These are phyloP conservation scores for Pterostichus madidus DNA, from an alignment of 2,888 invertebrate genomes.

Conservation along the genomic window DNA sequence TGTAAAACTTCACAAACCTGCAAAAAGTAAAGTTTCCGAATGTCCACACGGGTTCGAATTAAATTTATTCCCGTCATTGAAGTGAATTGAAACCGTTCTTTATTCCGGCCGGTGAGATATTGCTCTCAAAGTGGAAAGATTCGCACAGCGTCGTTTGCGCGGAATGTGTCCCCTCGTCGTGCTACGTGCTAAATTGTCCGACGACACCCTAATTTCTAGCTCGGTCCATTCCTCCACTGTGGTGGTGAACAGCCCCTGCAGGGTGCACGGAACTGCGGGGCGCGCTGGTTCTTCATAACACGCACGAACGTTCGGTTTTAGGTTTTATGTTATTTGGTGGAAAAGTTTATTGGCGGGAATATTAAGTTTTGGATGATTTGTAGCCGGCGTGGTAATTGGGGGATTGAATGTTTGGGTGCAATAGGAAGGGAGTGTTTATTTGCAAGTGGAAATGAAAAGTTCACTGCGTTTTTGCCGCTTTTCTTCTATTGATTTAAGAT, in stretches of 20 bases:
- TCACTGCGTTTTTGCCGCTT: background rate
- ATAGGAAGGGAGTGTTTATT: slow-evolving; percentile 22
- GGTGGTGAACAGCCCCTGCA: background rate
- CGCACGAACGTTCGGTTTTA: slow-evolving; percentile 14
- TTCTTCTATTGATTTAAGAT: background rate
- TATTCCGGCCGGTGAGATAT: slow-evolving; percentile 54
- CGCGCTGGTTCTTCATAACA: background rate
- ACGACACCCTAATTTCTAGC: slow-evolving; percentile 55
- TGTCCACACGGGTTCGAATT: slow-evolving; percentile 37
- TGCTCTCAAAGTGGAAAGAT: slow-evolving; percentile 48
- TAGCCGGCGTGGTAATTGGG: slow-evolving; percentile 21
- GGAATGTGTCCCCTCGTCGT: slow-evolving; percentile 34
- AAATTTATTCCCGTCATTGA: slow-evolving; percentile 56
- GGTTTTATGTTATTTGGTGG: slow-evolving; percentile 37
- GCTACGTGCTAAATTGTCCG: slow-evolving; percentile 59
- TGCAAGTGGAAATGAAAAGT: slow-evolving; percentile 9
- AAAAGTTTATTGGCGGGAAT: slow-evolving; percentile 49
- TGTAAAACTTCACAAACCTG: slow-evolving; percentile 1
- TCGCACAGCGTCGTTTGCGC: slow-evolving; percentile 45
- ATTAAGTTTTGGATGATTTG: slow-evolving; percentile 49
- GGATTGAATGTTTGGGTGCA: slow-evolving; percentile 1
- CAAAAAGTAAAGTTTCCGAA: slow-evolving; percentile 30
- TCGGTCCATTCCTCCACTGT: background rate
- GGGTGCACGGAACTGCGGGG: too few relatives aligned
- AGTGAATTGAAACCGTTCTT: slow-evolving; percentile 56